Evolutionary conservation across 2,113 vertebrate genomes (phyloP), one percentile per base, ranked within the genome.

Genomic region (Xerus inauris): DNA sequence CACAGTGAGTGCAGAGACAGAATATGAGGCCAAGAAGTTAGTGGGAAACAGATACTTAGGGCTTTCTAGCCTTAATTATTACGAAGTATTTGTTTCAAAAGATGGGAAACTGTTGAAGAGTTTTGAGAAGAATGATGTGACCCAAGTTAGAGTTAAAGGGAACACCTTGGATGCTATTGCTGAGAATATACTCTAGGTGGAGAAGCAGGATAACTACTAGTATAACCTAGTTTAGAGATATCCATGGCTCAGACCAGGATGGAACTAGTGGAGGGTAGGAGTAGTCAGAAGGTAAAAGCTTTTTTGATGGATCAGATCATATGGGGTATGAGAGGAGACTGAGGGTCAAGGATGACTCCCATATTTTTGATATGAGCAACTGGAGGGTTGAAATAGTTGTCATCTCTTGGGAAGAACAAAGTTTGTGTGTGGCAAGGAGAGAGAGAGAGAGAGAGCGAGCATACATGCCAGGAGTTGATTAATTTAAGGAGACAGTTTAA

Each of bases 71-170:
- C 13, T 49, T 81, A 87, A 26, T 87, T 82, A 69, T 90, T 79
- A 75, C 93, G 24, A 87, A 35, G 19, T 85, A 19, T 83, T 93
- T 95, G 65, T 35, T 82, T 10, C n/a, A 22, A 71, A 65, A 89
- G 38, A 22, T 42, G 24, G 8, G 38, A 82, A 89, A 38, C 49
- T 77, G 7, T 54, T 89, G 80, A 30, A 82, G 59, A 51, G 19
- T 93, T 96, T 77, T 97, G 47, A 91, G 38, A 84, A 26, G 26
- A 62, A 77, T 87, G n/a, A 38, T 2, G 47, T 49, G 2, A 72
- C 42, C 11, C 96, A 81, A 79, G 71, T 71, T 76, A 79, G 47
- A 95, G 69, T 51, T 51, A 87, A 75, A 77, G 79, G 28, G 69
- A 93, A 62, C 14, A 49, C 26, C 62, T 10, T 72, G 47, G 32